phyloP scores from a whole-genome alignment of 2,113 vertebrate genomes.

The Siniperca knerii region DNA sequence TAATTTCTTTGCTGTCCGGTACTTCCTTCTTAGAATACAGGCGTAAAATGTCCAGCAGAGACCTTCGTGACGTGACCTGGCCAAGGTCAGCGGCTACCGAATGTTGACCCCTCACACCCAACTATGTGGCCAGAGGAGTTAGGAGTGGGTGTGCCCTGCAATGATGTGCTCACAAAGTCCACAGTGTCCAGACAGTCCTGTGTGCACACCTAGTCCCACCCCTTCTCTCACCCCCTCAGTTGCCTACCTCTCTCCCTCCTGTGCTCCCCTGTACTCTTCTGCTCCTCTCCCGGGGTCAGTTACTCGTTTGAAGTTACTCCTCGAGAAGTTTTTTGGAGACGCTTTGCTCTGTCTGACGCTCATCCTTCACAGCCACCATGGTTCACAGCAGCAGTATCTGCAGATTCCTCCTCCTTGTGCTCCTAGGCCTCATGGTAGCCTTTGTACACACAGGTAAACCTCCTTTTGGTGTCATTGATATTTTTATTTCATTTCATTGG shows the following conservation, averaged over 20 bases:
- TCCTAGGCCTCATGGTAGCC: slow-evolving; percentile 75
- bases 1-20: neutral
- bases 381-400: slow-evolving; percentile 67
- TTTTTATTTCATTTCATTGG: neutral
- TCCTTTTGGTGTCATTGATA: neutral
- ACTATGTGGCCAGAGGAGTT: slow-evolving; percentile 49
- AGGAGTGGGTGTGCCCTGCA: slow-evolving; percentile 70
- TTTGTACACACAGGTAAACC: slow-evolving; percentile 80
- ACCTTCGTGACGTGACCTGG: slow-evolving; percentile 20
- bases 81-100: slow-evolving; percentile 11
- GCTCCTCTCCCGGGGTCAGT: slow-evolving; percentile 44
- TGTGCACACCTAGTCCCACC: slow-evolving; percentile 65
- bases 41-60: slow-evolving; percentile 1
- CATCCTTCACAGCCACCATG: slow-evolving; percentile 71
- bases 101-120: slow-evolving; percentile 49
- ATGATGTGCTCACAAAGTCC: slow-evolving; percentile 81
- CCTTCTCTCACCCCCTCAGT: slow-evolving; percentile 54
- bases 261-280: slow-evolving; percentile 43
- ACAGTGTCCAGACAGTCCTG: slow-evolving; percentile 76
- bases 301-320: slow-evolving; percentile 43
- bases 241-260: slow-evolving; percentile 55
- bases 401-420: slow-evolving; percentile 69
- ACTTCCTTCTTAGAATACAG: neutral
- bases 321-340: slow-evolving; percentile 56
- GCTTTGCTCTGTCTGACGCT: slow-evolving; percentile 10